Evolutionary conservation across 2,797 vertebrate species (phyloP).

Genomic region (Salmo trutta): DNA sequence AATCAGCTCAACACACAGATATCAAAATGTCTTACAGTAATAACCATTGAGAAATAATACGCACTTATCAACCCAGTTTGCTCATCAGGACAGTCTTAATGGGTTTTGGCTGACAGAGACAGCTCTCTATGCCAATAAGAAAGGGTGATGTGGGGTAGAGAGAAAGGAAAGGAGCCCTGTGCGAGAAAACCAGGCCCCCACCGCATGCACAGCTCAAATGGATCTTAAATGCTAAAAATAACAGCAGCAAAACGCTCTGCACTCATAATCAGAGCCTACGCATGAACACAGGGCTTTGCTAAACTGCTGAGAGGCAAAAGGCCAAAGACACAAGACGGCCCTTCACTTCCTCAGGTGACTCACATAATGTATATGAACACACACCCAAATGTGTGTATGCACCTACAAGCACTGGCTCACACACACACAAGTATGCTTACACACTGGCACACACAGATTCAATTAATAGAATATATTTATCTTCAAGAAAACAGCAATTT

Average conservation of each 20-base stretch:
- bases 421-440: neutral
- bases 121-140: no score
- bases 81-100: neutral
- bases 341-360: conserved; percentile 28
- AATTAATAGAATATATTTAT: neutral
- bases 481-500: neutral
- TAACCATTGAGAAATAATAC: neutral
- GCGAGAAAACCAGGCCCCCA: conserved; percentile 35
- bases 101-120: neutral
- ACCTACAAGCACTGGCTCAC: conserved; percentile 23
- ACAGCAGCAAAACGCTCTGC: conserved; percentile 55
- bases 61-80: neutral
- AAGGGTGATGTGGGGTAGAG: no score
- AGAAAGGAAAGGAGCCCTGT: neutral
- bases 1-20: neutral
- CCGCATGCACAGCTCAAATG: conserved; percentile 64
- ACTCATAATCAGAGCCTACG: conserved; percentile 68
- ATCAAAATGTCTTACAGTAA: neutral
- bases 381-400: conserved; percentile 19
- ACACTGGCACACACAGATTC: conserved; percentile 23
- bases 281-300: conserved; percentile 32
- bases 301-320: conserved; percentile 70
- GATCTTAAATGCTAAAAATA: conserved; percentile 75
- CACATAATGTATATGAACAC: conserved; percentile 30
- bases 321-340: conserved; percentile 36